These are phyloP conservation scores for Tiliacea aurago DNA, from an alignment of 2,888 invertebrate genomes.

Conservation along the genomic window DNA sequence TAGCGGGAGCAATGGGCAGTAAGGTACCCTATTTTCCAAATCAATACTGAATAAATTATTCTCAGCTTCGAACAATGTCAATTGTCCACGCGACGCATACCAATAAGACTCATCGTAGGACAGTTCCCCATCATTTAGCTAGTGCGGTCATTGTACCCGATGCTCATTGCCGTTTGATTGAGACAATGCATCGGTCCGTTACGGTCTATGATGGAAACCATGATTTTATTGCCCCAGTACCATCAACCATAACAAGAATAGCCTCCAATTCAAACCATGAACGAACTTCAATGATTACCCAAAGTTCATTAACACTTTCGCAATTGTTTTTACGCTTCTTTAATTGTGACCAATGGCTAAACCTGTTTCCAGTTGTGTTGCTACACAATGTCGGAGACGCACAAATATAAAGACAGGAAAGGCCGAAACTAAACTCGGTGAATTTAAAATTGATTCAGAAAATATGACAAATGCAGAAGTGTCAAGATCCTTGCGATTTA, in stretches of 20 bases:
- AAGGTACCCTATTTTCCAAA: constrained; percentile 37
- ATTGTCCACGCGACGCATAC: constrained; percentile 75
- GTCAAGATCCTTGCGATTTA: constrained; percentile 84
- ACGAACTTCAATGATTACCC: constrained; percentile 76
- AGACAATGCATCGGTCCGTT: constrained; percentile 84
- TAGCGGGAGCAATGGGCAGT: no score
- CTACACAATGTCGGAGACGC: constrained; percentile 63
- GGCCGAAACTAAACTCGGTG: constrained; percentile 64
- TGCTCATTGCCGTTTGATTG: constrained; percentile 87
- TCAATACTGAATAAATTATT: constrained; percentile 65
- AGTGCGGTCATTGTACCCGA: constrained; percentile 86
- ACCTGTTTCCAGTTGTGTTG: constrained; percentile 70
- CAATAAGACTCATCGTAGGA: constrained; percentile 74
- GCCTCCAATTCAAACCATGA: constrained; percentile 79
- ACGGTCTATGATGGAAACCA: constrained; percentile 78
- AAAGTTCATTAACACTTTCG: constrained; percentile 85
- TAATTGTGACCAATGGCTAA: constrained; percentile 79
- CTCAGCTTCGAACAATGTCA: constrained; percentile 67
- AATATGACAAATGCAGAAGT: constrained; percentile 85
- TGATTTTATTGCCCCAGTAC: constrained; percentile 78
- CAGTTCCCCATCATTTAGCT: constrained; percentile 86
- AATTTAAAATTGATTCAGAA: constrained; percentile 73
- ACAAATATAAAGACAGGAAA: constrained; percentile 57
- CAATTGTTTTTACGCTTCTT: constrained; percentile 87
- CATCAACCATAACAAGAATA: constrained; percentile 82